Evolutionary conservation across 2,888 invertebrate species (phyloP), one percentile per base, ranked within the genome.

Genomic region (Catonia carolina): DNA sequence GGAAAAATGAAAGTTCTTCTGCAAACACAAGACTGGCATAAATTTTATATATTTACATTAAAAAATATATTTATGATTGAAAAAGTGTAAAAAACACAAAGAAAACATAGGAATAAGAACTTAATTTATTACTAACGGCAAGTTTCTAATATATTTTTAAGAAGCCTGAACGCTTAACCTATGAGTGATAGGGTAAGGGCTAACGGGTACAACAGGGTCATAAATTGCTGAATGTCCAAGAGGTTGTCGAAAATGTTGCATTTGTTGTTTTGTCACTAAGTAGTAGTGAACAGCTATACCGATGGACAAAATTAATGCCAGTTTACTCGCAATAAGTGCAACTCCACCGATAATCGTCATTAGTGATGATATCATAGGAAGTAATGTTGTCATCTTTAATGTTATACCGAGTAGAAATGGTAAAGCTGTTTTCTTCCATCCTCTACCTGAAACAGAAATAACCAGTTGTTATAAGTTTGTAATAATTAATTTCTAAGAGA

Each of bases 391-490:
- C 18, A 49, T n/a, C 50, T 63, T 63, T 48, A 63, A 45, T 4
- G 55, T 27, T 14, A 63, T 54, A 1, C 63, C 63, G 33, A 61
- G 49, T 4, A 63, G 41, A 39, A 63, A 60, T 1, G 63, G 63
- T 7, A 60, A 36, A 8, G 61, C 36, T 17, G 51, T 37, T n/a
- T 17, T 27, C 17, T 52, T 39, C 27, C 52, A 37, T 14, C 41
- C 39, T 23, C 27, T 37, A 35, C 55, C 58, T n/a, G n/a, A n/a
- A n/a, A n/a, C n/a, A n/a, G n/a, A 33, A 53, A 49, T 23, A 49
- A 15, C 48, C n/a, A 53, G 27, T 27, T 47, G 15, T 31, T n/a
- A n/a, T n/a, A n/a, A n/a, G n/a, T n/a, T n/a, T n/a, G n/a, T n/a
- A n/a, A n/a, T n/a, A n/a, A n/a, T n/a, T n/a, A n/a, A n/a, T n/a